phyloP scores from a whole-genome alignment of 2,888 invertebrate genomes.

The Craniophora ligustri region DNA sequence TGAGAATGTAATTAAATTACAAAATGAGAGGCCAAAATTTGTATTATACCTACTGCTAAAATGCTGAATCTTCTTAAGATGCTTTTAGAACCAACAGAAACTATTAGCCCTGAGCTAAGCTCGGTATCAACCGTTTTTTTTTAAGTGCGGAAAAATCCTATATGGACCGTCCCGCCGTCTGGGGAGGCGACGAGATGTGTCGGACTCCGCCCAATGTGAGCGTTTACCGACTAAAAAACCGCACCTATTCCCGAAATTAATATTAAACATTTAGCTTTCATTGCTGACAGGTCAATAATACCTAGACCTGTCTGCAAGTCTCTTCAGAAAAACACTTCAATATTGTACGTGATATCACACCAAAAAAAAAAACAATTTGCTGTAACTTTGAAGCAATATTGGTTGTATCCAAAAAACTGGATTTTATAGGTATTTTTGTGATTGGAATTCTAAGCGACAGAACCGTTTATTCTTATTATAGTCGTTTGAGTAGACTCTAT shows the following conservation, averaged over 20 bases:
- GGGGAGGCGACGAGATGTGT: too few relatives aligned
- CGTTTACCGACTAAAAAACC: too few relatives aligned
- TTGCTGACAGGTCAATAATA: constrained; percentile 22
- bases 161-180: too few relatives aligned
- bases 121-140: too few relatives aligned
- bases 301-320: constrained; percentile 8
- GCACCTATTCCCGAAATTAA: constrained; percentile 12
- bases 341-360: constrained; percentile 22
- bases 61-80: too few relatives aligned
- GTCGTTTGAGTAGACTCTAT: background rate
- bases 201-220: too few relatives aligned
- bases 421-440: constrained; percentile 23
- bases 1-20: too few relatives aligned
- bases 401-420: constrained; percentile 1
- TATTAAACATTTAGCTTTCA: constrained; percentile 36
- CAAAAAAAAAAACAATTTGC: constrained; percentile 27
- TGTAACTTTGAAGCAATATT: constrained; percentile 8
- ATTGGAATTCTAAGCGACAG: constrained; percentile 7
- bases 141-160: too few relatives aligned
- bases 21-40: too few relatives aligned
- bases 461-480: background rate
- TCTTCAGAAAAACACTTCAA: constrained; percentile 17
- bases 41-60: too few relatives aligned
- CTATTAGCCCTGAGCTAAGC: too few relatives aligned
- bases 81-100: too few relatives aligned